These are phyloP conservation scores for Pelvicachromis taeniatus DNA, from an alignment of 2,113 vertebrate species.

Conservation along the genomic window DNA sequence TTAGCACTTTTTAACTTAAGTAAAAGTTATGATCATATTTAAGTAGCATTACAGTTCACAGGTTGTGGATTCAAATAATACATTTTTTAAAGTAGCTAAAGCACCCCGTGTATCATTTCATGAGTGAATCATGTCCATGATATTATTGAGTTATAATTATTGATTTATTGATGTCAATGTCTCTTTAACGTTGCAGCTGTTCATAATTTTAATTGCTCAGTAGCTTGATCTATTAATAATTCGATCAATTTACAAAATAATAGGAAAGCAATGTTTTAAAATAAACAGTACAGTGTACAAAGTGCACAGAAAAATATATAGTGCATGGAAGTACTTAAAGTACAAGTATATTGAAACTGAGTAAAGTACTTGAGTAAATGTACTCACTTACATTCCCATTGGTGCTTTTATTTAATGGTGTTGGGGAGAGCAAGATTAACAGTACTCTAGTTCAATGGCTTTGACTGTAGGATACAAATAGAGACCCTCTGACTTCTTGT, in stretches of 20 bases:
- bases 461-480: not conserved
- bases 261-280: not conserved
- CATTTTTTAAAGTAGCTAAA: not conserved
- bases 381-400: not conserved
- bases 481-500: not conserved
- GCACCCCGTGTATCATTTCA: too few species aligned
- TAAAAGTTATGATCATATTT: not conserved
- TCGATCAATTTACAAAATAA: not conserved
- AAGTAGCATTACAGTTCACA: not conserved
- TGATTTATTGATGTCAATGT: not conserved
- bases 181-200: not conserved
- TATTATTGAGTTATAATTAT: not conserved
- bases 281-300: too few species aligned
- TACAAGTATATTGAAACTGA: not conserved
- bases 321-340: not conserved
- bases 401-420: not conserved
- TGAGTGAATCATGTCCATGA: not conserved
- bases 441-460: accelerated
- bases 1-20: not conserved
- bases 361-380: not conserved
- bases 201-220: not conserved
- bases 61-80: not conserved
- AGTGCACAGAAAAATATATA: not conserved
- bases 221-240: not conserved
- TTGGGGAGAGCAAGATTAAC: not conserved